A percentile compares a stretch with the other conserved stretches of the same genome.
phyloP scores from a whole-genome alignment of 1,140 invertebrate genomes.

The Meloidogyne floridensis region DNA sequence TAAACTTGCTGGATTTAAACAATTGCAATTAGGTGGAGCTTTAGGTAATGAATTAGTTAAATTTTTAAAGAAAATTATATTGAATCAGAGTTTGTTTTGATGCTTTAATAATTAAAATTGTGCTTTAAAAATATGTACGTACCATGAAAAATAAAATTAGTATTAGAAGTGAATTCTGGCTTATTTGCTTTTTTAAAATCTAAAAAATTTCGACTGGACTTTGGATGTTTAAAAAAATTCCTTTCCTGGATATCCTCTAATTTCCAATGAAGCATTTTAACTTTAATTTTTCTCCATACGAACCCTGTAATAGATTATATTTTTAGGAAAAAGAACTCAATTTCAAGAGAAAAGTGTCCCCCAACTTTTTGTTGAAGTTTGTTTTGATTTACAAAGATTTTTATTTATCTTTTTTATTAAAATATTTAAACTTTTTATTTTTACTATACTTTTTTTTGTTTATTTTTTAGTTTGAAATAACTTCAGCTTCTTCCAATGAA shows the following conservation, averaged over 20 bases:
- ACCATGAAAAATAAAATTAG: background rate
- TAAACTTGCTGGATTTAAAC: constrained; percentile 26
- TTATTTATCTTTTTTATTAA: background rate
- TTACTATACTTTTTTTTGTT: background rate
- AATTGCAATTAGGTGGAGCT: constrained; percentile 30
- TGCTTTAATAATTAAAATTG: too few species aligned
- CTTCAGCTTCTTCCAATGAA: background rate
- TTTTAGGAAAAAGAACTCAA: constrained; percentile 33
- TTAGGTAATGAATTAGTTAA: constrained; percentile 7
- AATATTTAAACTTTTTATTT: background rate
- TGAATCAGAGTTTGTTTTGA: too few species aligned
- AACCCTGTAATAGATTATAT: background rate
- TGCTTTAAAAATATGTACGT: too few species aligned
- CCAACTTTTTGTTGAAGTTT: constrained; percentile 32
- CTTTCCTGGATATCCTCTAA: too few species aligned
- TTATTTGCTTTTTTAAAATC: too few species aligned
- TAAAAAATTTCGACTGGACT: too few species aligned
- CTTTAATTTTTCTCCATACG: too few species aligned
- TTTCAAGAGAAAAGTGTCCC: constrained; percentile 33
- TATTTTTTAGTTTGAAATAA: constrained; percentile 6
- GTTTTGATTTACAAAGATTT: background rate
- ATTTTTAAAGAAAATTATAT: too few species aligned
- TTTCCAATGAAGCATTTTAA: too few species aligned
- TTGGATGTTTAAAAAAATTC: too few species aligned
- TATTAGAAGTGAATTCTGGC: background rate